phyloP scores from a whole-genome alignment of 2,797 vertebrate genomes.

The Oreochromis mossambicus region DNA sequence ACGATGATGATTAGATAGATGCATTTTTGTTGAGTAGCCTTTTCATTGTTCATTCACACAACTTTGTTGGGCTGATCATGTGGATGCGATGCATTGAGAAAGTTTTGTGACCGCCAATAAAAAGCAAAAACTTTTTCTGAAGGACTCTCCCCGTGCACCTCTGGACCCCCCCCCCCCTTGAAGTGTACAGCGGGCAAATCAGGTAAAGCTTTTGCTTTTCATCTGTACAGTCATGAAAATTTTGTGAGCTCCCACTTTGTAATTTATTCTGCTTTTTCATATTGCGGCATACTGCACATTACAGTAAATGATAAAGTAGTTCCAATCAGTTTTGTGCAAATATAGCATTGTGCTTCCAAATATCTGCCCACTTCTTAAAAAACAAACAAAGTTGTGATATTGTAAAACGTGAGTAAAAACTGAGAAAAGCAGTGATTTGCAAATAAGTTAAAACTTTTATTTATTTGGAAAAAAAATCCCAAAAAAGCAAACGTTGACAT shows the following conservation, averaged over 20 bases:
- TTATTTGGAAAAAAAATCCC: neutral
- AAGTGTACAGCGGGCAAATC: neutral
- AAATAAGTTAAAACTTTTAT: neutral
- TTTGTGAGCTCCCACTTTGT: neutral
- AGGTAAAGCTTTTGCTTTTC: neutral
- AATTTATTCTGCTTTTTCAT: neutral
- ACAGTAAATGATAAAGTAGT: neutral
- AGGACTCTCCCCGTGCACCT: neutral
- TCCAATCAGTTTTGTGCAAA: neutral
- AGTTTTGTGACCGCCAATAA: neutral
- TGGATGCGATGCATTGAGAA: neutral
- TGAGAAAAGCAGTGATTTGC: neutral
- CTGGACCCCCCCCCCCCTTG: neutral
- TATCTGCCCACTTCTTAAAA: neutral
- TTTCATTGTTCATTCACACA: neutral
- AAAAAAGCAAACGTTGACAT: rapidly evolving
- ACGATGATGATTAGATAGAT: constrained; percentile 8
- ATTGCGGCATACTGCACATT: neutral
- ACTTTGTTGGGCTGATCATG: rapidly evolving
- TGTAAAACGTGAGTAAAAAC: neutral
- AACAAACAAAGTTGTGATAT: neutral
- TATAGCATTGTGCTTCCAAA: neutral
- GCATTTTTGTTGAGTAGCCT: neutral
- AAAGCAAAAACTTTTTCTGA: neutral
- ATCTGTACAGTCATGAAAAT: neutral